Conservation (phyloP, 2,113 vertebrate genomes). For the Tauraco erythrolophus region DNA sequence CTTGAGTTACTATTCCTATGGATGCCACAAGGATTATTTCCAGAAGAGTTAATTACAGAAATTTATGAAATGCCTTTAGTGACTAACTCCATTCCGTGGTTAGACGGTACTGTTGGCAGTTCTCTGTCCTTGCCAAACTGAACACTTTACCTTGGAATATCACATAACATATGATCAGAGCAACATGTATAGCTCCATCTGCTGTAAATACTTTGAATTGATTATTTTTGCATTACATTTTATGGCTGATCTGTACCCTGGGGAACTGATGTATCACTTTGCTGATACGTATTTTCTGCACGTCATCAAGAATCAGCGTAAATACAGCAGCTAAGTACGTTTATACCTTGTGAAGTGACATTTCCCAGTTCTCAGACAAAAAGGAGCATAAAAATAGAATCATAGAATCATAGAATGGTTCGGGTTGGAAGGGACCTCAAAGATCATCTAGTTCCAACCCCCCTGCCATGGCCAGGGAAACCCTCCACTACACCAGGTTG, state of each 20-base stretch:
- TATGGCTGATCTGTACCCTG: neutral
- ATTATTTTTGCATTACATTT: neutral
- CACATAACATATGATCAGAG: constrained; percentile 1
- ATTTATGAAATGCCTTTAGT: neutral
- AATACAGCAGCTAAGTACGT: neutral
- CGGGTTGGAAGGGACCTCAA: no score
- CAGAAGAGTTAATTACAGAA: neutral
- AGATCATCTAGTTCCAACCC: no score
- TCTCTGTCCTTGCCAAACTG: neutral
- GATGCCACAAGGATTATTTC: neutral
- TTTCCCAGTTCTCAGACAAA: neutral
- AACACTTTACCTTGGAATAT: neutral
- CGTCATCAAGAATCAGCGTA: neutral
- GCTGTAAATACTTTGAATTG: constrained; percentile 54
- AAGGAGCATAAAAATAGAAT: neutral
- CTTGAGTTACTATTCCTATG: neutral
- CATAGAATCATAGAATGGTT: no score
- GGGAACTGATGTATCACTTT: neutral
- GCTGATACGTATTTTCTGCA: neutral
- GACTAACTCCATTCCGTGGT: neutral
- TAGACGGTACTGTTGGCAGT: neutral
- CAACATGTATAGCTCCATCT: constrained; percentile 72
- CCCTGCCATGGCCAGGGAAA: no score
- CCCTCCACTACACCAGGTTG: no score
- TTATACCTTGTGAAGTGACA: neutral